Base-by-base conservation (phyloP, 2,888 invertebrate genomes). In the Caenorhabditis sp. region DNA sequence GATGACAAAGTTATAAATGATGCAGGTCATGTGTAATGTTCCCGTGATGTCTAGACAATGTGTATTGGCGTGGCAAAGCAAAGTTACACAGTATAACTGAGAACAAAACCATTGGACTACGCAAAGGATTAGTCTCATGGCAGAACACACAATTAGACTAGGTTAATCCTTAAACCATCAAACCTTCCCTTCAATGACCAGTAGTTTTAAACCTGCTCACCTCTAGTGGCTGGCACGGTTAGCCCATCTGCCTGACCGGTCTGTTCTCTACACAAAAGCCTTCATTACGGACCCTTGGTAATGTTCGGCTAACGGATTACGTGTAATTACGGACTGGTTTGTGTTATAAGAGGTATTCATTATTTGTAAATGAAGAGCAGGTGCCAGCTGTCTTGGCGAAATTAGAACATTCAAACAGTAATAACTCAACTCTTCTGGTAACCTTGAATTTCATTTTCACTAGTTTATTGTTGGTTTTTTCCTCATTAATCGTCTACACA, bases 301-400 rank as follows among this genome's bases (percentile, higher is more conserved):
- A 24, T 4, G 32, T 22, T 18, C 47, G 69, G 69, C 32, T 9
- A 32, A 32, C n/a, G n/a, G n/a, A 70, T 70, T 62, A 55, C 40
- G 26, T 47, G 35, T 69, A 69, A 69, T 58, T 69, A 18, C 15
- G 58, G 15, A 8, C 20, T n/a, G 9, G 40, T 40, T 40, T 60
- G n/a, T 40, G 22, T 60, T 32, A 32, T 50, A 28, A 24, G 50
- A 47, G n/a, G n/a, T n/a, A n/a, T n/a, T n/a, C n/a, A n/a, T n/a
- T 53, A 55, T 64, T 55, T n/a, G 35, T 9, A 58, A 55, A 24
- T n/a, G 24, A 65, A 22, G 53, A 53, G 70, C 71, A 71, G 71
- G 62, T 71, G 71, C 37, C 47, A 47, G 47, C 47, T 47, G 47
- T 47, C n/a, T 47, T 47, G 3, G 18, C n/a, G 61, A 18, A n/a